Evolutionary conservation across 2,797 vertebrate species (phyloP).

Genomic region (Enteromius afrohamiltoni): DNA sequence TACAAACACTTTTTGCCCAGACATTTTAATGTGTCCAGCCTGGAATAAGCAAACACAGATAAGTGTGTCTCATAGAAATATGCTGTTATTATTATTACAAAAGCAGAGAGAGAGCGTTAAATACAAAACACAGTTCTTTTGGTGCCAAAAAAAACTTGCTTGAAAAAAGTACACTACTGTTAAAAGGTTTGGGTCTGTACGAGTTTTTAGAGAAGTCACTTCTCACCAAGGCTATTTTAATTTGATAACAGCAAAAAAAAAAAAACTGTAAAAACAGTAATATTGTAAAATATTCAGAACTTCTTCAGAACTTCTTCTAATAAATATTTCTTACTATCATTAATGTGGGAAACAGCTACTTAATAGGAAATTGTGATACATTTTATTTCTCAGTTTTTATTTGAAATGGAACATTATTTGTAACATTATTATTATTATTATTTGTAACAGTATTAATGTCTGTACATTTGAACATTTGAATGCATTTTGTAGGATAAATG

Average conservation of each 20-base stretch:
- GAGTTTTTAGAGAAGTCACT: neutral
- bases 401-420: neutral
- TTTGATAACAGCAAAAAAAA: neutral
- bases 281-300: neutral
- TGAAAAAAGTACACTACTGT: neutral
- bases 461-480: neutral
- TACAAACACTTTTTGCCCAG: slow-evolving; percentile 36
- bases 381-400: neutral
- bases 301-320: neutral
- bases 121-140: neutral
- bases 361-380: neutral
- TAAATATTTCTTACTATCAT: neutral
- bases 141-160: neutral
- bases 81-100: neutral
- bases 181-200: neutral
- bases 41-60: neutral
- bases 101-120: neutral
- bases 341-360: neutral
- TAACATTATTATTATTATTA: neutral
- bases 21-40: slow-evolving; percentile 6
- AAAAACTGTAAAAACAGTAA: neutral
- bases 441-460: neutral
- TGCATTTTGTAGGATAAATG: neutral
- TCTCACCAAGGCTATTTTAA: neutral
- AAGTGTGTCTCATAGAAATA: neutral